A percentile compares a stretch with the other conserved stretches of the same genome.
Conservation (phyloP, 64 coral and sea anemone species). For the Pocillopora damicornis region DNA sequence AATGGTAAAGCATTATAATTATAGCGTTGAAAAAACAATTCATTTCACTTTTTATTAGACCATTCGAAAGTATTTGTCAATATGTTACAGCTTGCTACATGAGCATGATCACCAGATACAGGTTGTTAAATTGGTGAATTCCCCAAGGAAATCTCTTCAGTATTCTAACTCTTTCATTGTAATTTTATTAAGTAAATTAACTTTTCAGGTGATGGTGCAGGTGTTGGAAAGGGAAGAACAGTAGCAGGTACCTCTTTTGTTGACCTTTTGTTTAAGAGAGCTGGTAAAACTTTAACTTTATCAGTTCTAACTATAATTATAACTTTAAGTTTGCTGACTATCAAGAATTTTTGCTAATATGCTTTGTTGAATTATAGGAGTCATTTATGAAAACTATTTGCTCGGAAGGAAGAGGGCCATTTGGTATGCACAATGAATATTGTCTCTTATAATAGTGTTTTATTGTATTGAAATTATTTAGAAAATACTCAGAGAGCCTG, state of each 20-base stretch:
- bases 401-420: constrained; percentile 92
- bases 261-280: background rate
- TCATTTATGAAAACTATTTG: constrained; percentile 98
- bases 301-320: background rate
- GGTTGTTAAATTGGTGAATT: too few species aligned
- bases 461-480: background rate
- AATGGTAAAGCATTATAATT: too few species aligned
- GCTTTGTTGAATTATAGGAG: constrained; percentile 38
- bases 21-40: too few species aligned
- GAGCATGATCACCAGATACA: too few species aligned
- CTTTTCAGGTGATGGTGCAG: constrained; percentile 91
- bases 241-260: constrained; percentile 68
- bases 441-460: background rate
- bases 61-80: too few species aligned
- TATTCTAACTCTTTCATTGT: too few species aligned
- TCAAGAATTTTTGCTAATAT: background rate
- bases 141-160: too few species aligned
- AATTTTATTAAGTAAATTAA: background rate
- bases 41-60: too few species aligned
- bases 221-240: constrained; percentile 94
- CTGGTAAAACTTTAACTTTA: background rate
- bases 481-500: too few species aligned
- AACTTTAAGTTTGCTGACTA: background rate
- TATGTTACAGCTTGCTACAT: too few species aligned
- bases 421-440: constrained; percentile 77